Conservation (phyloP, 1,140 invertebrate genomes). For the Psix sp. region DNA sequence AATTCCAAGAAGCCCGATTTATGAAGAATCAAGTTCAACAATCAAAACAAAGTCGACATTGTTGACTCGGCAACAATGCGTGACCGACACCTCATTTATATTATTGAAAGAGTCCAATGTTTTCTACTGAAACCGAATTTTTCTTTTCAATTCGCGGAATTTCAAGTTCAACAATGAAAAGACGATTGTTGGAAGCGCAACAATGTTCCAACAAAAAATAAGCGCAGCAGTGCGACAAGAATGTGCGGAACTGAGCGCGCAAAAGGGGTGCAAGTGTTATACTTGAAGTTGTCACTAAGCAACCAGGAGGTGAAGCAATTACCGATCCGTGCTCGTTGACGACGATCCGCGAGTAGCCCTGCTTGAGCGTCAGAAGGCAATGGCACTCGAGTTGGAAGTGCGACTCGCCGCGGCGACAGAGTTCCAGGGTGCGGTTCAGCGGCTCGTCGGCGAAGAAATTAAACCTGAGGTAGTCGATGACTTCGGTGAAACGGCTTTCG, state of each 20-base stretch:
- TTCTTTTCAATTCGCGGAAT: too few species aligned
- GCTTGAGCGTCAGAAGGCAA: constrained; percentile 82
- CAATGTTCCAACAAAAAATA: too few species aligned
- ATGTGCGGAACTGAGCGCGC: not conserved
- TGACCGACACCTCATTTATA: too few species aligned
- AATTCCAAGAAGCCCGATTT: too few species aligned
- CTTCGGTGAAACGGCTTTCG: constrained; percentile 78
- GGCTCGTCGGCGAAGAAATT: constrained; percentile 89
- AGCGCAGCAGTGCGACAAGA: too few species aligned
- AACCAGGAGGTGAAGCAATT: constrained; percentile 52
- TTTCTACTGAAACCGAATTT: too few species aligned
- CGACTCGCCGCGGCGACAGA: constrained; percentile 82
- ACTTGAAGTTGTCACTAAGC: not conserved
- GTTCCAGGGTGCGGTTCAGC: constrained; percentile 84
- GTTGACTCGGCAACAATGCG: too few species aligned
- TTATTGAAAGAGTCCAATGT: too few species aligned
- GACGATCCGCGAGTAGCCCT: constrained; percentile 85
- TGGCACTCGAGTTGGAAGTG: constrained; percentile 85
- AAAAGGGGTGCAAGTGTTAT: not conserved
- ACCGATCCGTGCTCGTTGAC: constrained; percentile 80
- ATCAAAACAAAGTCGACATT: too few species aligned
- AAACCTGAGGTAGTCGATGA: constrained; percentile 82
- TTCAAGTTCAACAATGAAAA: too few species aligned
- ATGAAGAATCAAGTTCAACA: too few species aligned
- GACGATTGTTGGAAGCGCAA: too few species aligned